Conservation (phyloP, 2,888 invertebrate species). For the Mythimna impura region DNA sequence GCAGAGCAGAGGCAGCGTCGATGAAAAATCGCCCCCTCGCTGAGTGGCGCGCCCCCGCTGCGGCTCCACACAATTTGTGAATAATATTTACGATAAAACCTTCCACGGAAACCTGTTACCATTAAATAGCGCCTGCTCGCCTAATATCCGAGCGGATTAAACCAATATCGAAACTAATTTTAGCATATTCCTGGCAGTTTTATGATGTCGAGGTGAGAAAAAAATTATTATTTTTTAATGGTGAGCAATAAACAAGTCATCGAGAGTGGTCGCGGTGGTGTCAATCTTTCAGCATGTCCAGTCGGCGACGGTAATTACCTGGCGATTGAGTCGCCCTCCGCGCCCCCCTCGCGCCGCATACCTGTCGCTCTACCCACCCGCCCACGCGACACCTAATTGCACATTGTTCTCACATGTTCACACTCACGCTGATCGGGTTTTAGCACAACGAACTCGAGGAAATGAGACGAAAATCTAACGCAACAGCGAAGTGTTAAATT, state of each 20-base stretch:
- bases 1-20: slow-evolving; percentile 84
- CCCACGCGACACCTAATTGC: slow-evolving; percentile 80
- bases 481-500: slow-evolving; percentile 61
- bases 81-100: slow-evolving; percentile 88
- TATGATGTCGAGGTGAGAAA: slow-evolving; percentile 73
- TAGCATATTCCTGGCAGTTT: slow-evolving; percentile 73
- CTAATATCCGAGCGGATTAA: slow-evolving; percentile 77
- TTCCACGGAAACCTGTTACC: slow-evolving; percentile 81
- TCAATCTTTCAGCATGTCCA: slow-evolving; percentile 85
- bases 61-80: slow-evolving; percentile 85
- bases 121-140: slow-evolving; percentile 78
- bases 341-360: slow-evolving; percentile 57
- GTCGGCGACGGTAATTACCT: slow-evolving; percentile 83
- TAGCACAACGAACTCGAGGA: slow-evolving; percentile 73
- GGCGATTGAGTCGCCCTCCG: slow-evolving; percentile 69
- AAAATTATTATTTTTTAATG: slow-evolving; percentile 74
- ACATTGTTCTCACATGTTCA: slow-evolving; percentile 81
- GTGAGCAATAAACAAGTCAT: slow-evolving; percentile 84
- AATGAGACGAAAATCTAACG: slow-evolving; percentile 41
- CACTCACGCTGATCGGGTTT: slow-evolving; percentile 72
- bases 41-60: slow-evolving; percentile 86
- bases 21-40: slow-evolving; percentile 89
- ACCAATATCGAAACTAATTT: slow-evolving; percentile 78
- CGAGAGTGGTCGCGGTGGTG: slow-evolving; percentile 74
- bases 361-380: slow-evolving; percentile 72